Conservation (phyloP, 1,140 invertebrate genomes). For the Temnothorax curvispinosus region DNA sequence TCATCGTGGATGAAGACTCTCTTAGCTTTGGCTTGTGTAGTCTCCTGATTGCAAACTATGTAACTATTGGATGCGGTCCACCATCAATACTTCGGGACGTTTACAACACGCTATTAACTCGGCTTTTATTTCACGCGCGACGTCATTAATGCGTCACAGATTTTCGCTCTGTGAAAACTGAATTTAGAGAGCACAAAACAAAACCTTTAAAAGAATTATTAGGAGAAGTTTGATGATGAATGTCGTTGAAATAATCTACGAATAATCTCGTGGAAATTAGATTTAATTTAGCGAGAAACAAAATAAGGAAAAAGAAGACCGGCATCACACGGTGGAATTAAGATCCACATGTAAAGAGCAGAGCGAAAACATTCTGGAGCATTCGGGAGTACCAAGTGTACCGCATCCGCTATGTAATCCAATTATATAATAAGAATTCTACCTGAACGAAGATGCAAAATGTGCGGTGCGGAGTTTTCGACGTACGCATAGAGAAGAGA, state of each 20-base stretch:
- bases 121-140: neutral
- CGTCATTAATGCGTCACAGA: neutral
- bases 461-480: constrained; percentile 2
- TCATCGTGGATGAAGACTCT: neutral
- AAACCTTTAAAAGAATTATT: neutral
- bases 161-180: neutral
- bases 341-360: neutral
- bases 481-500: neutral
- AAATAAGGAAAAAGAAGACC: neutral
- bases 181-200: neutral
- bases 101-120: neutral
- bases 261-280: neutral
- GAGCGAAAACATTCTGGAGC: neutral
- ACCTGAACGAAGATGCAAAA: constrained; percentile 9
- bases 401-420: neutral
- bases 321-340: neutral
- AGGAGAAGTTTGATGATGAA: neutral
- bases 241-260: neutral
- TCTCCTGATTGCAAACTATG: constrained; percentile 8
- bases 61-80: neutral
- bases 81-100: neutral
- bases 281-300: neutral
- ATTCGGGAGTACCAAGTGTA: neutral
- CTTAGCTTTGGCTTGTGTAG: constrained; percentile 16
- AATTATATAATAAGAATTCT: neutral